Percentiles rank a stretch among this genome's conserved stretches.
Conservation (phyloP, 2,113 vertebrate genomes). For the Erpornis zantholeuca region DNA sequence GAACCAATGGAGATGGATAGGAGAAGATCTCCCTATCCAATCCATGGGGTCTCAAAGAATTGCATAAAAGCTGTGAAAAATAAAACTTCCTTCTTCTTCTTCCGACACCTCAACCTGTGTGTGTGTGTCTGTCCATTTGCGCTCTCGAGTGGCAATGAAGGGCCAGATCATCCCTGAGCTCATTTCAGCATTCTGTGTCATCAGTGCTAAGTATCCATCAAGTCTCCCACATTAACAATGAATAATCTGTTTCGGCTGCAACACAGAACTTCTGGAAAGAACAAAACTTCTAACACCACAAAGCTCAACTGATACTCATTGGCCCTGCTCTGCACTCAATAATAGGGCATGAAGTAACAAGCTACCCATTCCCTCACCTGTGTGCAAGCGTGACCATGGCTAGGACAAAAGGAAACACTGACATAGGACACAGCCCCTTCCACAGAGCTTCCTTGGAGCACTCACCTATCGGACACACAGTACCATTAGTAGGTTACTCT, state of each 20-base stretch:
- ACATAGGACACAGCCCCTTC: neutral
- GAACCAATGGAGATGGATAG: too few relatives aligned
- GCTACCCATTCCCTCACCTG: neutral
- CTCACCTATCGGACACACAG: neutral
- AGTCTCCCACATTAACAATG: neutral
- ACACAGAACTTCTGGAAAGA: neutral
- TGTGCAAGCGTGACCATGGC: rapidly evolving
- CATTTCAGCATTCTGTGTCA: neutral
- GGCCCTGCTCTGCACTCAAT: rapidly evolving
- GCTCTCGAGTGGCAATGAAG: too few relatives aligned
- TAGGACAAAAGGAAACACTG: neutral
- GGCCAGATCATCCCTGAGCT: neutral
- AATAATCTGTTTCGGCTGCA: neutral
- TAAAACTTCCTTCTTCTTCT: too few relatives aligned
- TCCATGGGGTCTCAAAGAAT: too few relatives aligned
- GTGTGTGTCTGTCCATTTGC: too few relatives aligned
- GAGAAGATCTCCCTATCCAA: too few relatives aligned
- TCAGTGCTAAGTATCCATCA: neutral
- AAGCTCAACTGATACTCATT: rapidly evolving
- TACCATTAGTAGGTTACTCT: too few relatives aligned
- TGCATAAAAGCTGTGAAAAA: too few relatives aligned
- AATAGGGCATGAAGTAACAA: neutral
- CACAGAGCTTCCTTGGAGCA: neutral
- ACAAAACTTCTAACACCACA: neutral
- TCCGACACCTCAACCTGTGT: too few relatives aligned